Conservation (phyloP, 2,888 invertebrate genomes). For the Stenodera caucasica region DNA sequence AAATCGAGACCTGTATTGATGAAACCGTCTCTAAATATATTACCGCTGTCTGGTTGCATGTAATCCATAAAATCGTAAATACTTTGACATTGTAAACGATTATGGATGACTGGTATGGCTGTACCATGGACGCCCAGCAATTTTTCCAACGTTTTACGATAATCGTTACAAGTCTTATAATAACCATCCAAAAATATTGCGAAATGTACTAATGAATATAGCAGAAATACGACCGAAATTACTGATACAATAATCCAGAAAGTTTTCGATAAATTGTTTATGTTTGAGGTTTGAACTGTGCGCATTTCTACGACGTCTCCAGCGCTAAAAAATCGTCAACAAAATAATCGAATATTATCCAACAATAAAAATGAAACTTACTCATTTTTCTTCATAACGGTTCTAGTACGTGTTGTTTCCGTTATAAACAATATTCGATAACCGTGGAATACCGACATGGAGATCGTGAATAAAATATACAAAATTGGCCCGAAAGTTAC, state of each 20-base stretch:
- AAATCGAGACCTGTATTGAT: conserved; percentile 75
- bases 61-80: conserved; percentile 86
- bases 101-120: conserved; percentile 63
- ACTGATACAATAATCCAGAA: conserved; percentile 72
- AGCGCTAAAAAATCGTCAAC: conserved; percentile 60
- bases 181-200: conserved; percentile 73
- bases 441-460: conserved; percentile 70
- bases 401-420: conserved; percentile 46
- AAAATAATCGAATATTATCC: background rate
- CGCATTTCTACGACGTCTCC: conserved; percentile 70
- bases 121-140: conserved; percentile 61
- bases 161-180: conserved; percentile 74
- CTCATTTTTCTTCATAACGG: conserved; percentile 51
- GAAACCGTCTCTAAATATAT: conserved; percentile 65
- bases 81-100: conserved; percentile 71
- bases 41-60: conserved; percentile 67
- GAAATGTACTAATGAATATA: conserved; percentile 71
- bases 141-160: conserved; percentile 67
- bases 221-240: conserved; percentile 63
- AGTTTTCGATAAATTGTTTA: conserved; percentile 62
- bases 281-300: conserved; percentile 62
- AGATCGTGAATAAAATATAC: conserved; percentile 64
- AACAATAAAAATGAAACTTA: no score
- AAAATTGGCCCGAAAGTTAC: conserved; percentile 69
- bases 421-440: conserved; percentile 61